phyloP scores from a whole-genome alignment of 1,140 invertebrate genomes.

The Hermetia illucens region DNA sequence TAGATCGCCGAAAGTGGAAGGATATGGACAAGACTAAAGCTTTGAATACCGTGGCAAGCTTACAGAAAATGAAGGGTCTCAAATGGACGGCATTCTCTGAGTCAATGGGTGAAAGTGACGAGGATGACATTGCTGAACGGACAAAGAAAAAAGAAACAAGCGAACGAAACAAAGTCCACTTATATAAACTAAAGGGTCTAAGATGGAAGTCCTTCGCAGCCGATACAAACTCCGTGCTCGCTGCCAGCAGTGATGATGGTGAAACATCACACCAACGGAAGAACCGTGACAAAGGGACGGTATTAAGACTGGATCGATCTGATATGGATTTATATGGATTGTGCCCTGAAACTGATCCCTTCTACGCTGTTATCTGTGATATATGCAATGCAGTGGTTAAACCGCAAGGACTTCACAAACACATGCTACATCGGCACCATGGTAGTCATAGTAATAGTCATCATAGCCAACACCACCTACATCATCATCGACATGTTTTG shows the following conservation, averaged over 20 bases:
- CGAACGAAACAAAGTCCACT: too few species aligned
- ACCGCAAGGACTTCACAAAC: conserved; percentile 45
- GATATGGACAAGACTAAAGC: too few species aligned
- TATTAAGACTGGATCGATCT: conserved; percentile 8
- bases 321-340: conserved; percentile 43
- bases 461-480: conserved; percentile 34
- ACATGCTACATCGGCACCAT: conserved; percentile 31
- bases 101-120: too few species aligned
- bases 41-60: too few species aligned
- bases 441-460: conserved; percentile 17
- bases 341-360: conserved; percentile 44
- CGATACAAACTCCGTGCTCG: too few species aligned
- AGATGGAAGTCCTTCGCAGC: too few species aligned
- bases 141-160: too few species aligned
- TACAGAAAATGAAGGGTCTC: not conserved
- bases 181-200: too few species aligned
- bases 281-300: not conserved
- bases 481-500: conserved; percentile 18
- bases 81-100: not conserved
- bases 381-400: conserved; percentile 47
- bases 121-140: too few species aligned
- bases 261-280: not conserved
- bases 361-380: conserved; percentile 47
- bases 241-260: not conserved
- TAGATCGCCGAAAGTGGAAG: too few species aligned